phyloP scores from a whole-genome alignment of 2,888 invertebrate species.

The Cerastis rubricosa region DNA sequence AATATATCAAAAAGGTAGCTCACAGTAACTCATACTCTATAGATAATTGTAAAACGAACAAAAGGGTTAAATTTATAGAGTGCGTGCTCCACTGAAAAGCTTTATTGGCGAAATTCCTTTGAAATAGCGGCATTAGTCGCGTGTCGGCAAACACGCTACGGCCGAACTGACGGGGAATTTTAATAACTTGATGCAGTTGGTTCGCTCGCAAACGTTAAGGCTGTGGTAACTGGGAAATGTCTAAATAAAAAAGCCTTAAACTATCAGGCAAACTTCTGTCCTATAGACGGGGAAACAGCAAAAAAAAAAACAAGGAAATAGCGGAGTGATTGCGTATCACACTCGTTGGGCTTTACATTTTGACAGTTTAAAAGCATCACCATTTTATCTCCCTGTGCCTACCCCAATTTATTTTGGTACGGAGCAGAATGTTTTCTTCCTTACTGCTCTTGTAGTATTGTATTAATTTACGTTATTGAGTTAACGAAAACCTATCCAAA shows the following conservation, averaged over 20 bases:
- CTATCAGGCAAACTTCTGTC: not conserved
- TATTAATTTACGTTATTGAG: not conserved
- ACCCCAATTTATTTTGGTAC: not conserved
- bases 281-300: too few relatives aligned
- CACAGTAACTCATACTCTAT: constrained; percentile 58
- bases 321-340: not conserved
- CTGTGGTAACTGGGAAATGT: not conserved
- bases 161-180: constrained; percentile 14
- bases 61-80: constrained; percentile 68
- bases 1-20: constrained; percentile 58
- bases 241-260: not conserved
- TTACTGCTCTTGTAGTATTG: not conserved
- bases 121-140: constrained; percentile 57
- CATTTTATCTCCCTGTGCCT: not conserved
- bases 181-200: constrained; percentile 46
- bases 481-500: not conserved
- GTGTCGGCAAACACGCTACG: constrained; percentile 53
- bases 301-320: not conserved
- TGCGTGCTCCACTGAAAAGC: constrained; percentile 60
- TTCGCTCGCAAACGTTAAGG: constrained; percentile 11
- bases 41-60: constrained; percentile 68
- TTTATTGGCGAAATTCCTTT: constrained; percentile 61
- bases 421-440: not conserved
- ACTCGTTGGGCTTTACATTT: not conserved
- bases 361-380: not conserved